Evolutionary conservation across 2,797 vertebrate species (phyloP).

Genomic region (Podarcis lilfordi): DNA sequence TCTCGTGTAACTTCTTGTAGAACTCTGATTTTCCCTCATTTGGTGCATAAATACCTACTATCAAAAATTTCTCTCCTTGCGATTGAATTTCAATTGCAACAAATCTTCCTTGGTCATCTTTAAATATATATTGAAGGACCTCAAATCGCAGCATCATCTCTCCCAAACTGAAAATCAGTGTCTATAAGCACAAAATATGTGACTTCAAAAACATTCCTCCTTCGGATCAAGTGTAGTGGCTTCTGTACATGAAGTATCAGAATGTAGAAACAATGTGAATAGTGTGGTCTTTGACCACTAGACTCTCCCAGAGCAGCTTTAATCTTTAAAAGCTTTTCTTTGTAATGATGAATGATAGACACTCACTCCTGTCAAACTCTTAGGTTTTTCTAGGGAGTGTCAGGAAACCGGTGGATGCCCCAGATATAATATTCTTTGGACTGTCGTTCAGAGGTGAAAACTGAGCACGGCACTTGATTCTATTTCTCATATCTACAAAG

Average conservation of each 20-base stretch:
- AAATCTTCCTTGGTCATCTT: too few species aligned
- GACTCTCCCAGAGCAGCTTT: neutral
- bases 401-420: neutral
- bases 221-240: neutral
- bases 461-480: neutral
- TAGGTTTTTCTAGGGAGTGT: neutral
- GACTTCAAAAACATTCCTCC: neutral
- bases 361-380: neutral
- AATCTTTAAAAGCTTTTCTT: neutral
- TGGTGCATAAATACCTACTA: too few species aligned
- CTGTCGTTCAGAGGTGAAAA: neutral
- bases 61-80: too few species aligned
- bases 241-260: too few species aligned
- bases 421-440: neutral
- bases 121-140: neutral
- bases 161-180: neutral
- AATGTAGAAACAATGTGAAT: too few species aligned
- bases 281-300: neutral
- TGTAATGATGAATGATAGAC: neutral
- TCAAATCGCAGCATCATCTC: neutral
- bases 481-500: neutral
- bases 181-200: neutral
- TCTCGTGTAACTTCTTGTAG: too few species aligned
- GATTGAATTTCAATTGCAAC: too few species aligned
- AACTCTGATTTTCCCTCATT: too few species aligned